phyloP scores from a whole-genome alignment of 2,797 vertebrate genomes.

The Notolabrus celidotus region DNA sequence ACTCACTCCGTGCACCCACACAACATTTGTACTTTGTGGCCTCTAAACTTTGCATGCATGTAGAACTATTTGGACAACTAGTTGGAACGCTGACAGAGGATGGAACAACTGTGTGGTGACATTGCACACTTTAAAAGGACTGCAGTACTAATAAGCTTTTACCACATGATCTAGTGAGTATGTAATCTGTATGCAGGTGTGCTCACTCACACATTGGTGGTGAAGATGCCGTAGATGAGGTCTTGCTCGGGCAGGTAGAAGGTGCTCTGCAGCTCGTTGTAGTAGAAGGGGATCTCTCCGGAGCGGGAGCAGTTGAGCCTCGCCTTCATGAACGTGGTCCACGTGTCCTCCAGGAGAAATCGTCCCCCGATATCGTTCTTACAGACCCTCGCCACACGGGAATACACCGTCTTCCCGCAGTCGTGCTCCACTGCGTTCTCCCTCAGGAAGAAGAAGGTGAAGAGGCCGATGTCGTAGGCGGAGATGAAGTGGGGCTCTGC shows the following conservation, averaged over 20 bases:
- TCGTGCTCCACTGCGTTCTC: slow-evolving; percentile 97
- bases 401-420: slow-evolving; percentile 96
- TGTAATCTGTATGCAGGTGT: neutral
- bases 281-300: slow-evolving; percentile 97
- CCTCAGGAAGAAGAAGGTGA: slow-evolving; percentile 97
- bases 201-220: slow-evolving; percentile 95
- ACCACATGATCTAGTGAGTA: neutral
- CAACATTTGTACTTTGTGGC: too few relatives aligned
- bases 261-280: slow-evolving; percentile 97
- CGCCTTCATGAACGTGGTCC: slow-evolving; percentile 99
- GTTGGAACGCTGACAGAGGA: too few relatives aligned
- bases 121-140: too few relatives aligned
- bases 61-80: too few relatives aligned
- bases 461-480: slow-evolving; percentile 95
- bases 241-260: slow-evolving; percentile 97
- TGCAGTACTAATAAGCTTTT: neutral
- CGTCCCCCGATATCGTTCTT: slow-evolving; percentile 97
- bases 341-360: slow-evolving; percentile 97
- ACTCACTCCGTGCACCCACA: too few relatives aligned
- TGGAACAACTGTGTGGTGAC: too few relatives aligned
- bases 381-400: slow-evolving; percentile 95
- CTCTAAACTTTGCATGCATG: too few relatives aligned
- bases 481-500: slow-evolving; percentile 98
- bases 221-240: slow-evolving; percentile 98
- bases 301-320: slow-evolving; percentile 96